Conservation (phyloP, 2,888 invertebrate species). For the Lepidonotus clava region DNA sequence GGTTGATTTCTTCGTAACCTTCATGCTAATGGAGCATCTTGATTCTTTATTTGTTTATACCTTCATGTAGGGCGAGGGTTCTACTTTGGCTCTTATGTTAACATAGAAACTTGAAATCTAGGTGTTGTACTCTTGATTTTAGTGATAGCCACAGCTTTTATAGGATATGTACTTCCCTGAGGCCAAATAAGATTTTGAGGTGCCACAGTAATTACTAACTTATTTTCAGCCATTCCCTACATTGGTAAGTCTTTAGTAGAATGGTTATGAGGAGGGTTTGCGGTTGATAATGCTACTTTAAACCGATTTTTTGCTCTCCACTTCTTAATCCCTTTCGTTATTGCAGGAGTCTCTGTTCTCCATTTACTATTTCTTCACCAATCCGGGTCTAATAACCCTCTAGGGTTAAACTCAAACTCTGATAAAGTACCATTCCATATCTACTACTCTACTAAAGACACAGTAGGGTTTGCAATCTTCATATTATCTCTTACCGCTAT, state of each 20-base stretch:
- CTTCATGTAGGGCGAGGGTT: slow-evolving; percentile 86
- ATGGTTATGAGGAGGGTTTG: slow-evolving; percentile 90
- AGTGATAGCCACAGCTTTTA: slow-evolving; percentile 87
- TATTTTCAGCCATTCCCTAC: slow-evolving; percentile 87
- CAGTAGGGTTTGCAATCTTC: slow-evolving; percentile 73
- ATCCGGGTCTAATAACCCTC: slow-evolving; percentile 86
- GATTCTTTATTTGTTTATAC: slow-evolving; percentile 87
- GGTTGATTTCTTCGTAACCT: slow-evolving; percentile 86
- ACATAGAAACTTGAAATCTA: slow-evolving; percentile 84
- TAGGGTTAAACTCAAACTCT: slow-evolving; percentile 85
- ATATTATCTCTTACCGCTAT: slow-evolving; percentile 82
- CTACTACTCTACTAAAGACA: slow-evolving; percentile 86
- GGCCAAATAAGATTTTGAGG: slow-evolving; percentile 67
- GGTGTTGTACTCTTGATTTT: slow-evolving; percentile 86
- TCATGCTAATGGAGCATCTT: slow-evolving; percentile 87
- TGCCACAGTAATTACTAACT: slow-evolving; percentile 87
- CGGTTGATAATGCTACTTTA: slow-evolving; percentile 87
- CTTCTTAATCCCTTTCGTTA: slow-evolving; percentile 87
- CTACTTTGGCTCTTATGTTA: slow-evolving; percentile 82
- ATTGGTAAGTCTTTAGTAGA: slow-evolving; percentile 85
- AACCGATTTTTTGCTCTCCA: slow-evolving; percentile 89
- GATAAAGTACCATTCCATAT: slow-evolving; percentile 87
- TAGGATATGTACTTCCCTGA: slow-evolving; percentile 86
- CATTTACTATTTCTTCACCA: slow-evolving; percentile 86
- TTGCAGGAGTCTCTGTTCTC: slow-evolving; percentile 84